Conservation (phyloP, 2,113 vertebrate species). For the Brachypodius melanocephalos region DNA sequence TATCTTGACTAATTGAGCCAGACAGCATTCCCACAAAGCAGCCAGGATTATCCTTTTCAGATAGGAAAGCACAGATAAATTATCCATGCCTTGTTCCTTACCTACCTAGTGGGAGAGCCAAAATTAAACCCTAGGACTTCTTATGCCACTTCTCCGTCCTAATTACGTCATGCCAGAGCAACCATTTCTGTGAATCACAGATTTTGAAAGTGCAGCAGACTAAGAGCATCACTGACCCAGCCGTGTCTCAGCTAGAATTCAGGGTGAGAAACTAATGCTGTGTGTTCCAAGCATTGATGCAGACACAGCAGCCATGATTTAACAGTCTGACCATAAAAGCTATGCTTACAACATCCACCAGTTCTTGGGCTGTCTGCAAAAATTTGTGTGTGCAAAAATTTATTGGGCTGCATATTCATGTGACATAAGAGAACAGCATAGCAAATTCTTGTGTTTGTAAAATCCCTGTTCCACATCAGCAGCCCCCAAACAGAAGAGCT, state of each 20-base stretch:
- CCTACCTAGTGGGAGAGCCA: not conserved
- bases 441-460: not conserved
- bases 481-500: not conserved
- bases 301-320: not conserved
- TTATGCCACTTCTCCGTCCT: not conserved
- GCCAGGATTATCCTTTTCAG: not conserved
- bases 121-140: not conserved
- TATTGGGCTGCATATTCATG: not conserved
- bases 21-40: not conserved
- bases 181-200: not conserved
- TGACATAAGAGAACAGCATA: not conserved
- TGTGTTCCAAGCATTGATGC: not conserved
- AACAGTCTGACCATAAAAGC: not conserved
- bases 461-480: not conserved
- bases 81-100: not conserved
- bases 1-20: not conserved
- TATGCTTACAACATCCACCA: not conserved
- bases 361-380: not conserved
- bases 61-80: not conserved
- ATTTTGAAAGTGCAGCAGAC: not conserved
- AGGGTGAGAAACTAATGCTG: not conserved
- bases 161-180: not conserved
- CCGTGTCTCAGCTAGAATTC: not conserved
- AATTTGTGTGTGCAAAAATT: not conserved
- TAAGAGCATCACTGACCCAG: not conserved